phyloP scores from a whole-genome alignment of 1,140 invertebrate species.

The Fragariocoptes setiger region DNA sequence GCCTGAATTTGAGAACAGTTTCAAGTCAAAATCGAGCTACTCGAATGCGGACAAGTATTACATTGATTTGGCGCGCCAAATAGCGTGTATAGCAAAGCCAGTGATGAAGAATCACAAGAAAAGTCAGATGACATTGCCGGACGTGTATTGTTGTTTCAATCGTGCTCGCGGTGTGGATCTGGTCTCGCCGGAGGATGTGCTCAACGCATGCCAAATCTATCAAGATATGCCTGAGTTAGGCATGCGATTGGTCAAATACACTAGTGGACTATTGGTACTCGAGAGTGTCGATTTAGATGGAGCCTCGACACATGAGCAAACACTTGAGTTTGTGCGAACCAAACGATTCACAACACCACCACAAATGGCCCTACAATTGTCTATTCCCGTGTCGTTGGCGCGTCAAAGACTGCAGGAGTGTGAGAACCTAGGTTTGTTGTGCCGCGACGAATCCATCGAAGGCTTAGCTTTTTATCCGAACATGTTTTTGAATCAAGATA shows the following conservation, averaged over 20 bases:
- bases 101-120: conserved; percentile 49
- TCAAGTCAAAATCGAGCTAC: conserved; percentile 60
- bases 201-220: conserved; percentile 45
- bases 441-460: conserved; percentile 70
- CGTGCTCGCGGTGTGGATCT: conserved; percentile 28
- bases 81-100: conserved; percentile 42
- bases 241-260: conserved; percentile 39
- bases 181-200: conserved; percentile 66
- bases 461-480: conserved; percentile 72
- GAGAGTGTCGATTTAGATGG: conserved; percentile 45
- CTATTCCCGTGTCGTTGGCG: conserved; percentile 55
- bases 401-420: conserved; percentile 29
- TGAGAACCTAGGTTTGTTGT: conserved; percentile 49
- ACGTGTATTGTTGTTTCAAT: conserved; percentile 85
- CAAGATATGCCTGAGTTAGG: conserved; percentile 25
- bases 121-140: conserved; percentile 80
- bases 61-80: conserved; percentile 48
- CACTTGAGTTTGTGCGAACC: conserved; percentile 31
- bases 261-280: conserved; percentile 61
- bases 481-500: conserved; percentile 8
- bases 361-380: conserved; percentile 41
- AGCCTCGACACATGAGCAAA: conserved; percentile 34
- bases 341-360: conserved; percentile 41
- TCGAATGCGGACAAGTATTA: conserved; percentile 59
- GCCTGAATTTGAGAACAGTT: conserved; percentile 30